These are phyloP conservation scores for Euschistus heros DNA, from an alignment of 1,140 invertebrate species.

Conservation along the genomic window DNA sequence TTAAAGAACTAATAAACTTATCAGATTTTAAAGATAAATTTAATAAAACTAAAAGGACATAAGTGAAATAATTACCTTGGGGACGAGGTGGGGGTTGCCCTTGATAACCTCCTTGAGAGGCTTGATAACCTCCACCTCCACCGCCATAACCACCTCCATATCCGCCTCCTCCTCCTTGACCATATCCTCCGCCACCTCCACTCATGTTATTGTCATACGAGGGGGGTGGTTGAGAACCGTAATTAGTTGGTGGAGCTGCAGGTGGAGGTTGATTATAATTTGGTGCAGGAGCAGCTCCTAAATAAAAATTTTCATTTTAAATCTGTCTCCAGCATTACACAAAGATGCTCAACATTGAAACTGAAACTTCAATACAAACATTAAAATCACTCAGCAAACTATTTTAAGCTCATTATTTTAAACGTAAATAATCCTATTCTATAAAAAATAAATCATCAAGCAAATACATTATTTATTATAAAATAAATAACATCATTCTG, in stretches of 20 bases:
- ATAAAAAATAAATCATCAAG: too few relatives aligned
- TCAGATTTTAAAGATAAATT: not conserved
- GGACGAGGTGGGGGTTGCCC: not conserved
- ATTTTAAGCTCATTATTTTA: too few relatives aligned
- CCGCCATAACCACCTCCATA: not conserved
- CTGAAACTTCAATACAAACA: too few relatives aligned
- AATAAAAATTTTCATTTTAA: not conserved
- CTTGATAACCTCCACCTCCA: conserved; percentile 7
- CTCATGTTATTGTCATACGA: conserved; percentile 17
- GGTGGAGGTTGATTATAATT: conserved; percentile 22
- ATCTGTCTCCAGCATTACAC: too few relatives aligned
- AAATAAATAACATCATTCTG: too few relatives aligned
- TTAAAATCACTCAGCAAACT: too few relatives aligned
- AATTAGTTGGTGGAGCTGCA: conserved; percentile 15
- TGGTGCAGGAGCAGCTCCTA: conserved; percentile 17
- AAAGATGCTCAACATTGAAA: too few relatives aligned
- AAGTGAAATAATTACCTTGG: not conserved
- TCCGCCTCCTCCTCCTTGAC: conserved; percentile 12
- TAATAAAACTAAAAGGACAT: not conserved
- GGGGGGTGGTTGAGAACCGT: conserved; percentile 14
- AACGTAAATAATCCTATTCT: too few relatives aligned
- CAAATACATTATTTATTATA: too few relatives aligned
- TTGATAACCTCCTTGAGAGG: conserved; percentile 12
- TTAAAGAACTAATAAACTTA: too few relatives aligned
- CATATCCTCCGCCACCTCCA: conserved; percentile 15